Conservation (phyloP, 2,797 vertebrate genomes). For the Xenentodon cancila region DNA sequence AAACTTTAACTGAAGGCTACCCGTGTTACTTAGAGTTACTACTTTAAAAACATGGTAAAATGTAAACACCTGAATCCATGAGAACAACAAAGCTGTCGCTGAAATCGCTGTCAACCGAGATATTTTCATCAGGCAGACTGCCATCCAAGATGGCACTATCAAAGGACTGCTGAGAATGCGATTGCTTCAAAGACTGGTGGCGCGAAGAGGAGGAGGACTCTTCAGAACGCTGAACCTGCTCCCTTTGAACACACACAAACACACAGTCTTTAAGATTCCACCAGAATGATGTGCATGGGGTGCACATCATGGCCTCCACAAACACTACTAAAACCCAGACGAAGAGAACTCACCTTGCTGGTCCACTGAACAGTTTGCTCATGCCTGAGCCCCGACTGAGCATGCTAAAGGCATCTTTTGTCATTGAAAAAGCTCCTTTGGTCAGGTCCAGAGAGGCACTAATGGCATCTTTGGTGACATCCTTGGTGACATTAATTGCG, state of each 20-base stretch:
- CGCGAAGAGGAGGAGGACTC: conserved; percentile 77
- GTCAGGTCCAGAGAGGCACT: conserved; percentile 93
- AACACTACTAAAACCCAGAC: too few relatives aligned
- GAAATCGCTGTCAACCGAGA: conserved; percentile 91
- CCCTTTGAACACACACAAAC: conserved; percentile 74
- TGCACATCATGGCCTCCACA: conserved; percentile 10
- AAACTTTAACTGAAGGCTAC: conserved; percentile 1
- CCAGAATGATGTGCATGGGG: conserved; percentile 28
- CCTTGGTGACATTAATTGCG: conserved; percentile 91
- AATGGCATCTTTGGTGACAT: conserved; percentile 93
- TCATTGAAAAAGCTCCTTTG: conserved; percentile 94
- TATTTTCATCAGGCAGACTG: conserved; percentile 89
- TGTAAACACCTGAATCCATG: conserved; percentile 86
- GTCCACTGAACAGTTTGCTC: conserved; percentile 88
- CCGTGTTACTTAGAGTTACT: not conserved
- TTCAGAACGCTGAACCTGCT: conserved; percentile 81
- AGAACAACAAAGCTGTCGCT: conserved; percentile 92
- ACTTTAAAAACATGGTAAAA: not conserved
- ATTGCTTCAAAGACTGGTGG: conserved; percentile 88
- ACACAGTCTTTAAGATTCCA: conserved; percentile 10
- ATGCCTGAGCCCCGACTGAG: conserved; percentile 90
- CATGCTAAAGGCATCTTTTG: conserved; percentile 92
- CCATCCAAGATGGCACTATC: conserved; percentile 90
- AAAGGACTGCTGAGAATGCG: conserved; percentile 92
- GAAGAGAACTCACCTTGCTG: conserved; percentile 61